Evolutionary conservation across 1,140 invertebrate genomes (phyloP), one percentile per base, ranked within the genome.

Genomic region (Heliconius nattereri): DNA sequence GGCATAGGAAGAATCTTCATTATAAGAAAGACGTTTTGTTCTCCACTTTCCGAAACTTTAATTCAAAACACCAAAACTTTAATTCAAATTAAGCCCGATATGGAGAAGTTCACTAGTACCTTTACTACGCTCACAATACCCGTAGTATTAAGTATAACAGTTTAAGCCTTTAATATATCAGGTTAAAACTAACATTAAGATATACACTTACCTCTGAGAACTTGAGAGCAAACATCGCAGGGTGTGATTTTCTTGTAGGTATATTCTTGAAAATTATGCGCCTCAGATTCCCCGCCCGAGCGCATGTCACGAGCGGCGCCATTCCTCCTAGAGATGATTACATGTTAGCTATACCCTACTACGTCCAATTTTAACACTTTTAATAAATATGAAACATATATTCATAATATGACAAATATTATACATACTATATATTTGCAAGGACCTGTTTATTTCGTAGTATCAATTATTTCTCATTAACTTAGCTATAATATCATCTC

Each of bases 181-280:
- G n/a, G 7, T 23, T 57, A 23, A 57, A 29, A 66, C 20, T 29
- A 13, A 66, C 60, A 66, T 66, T 29, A 29, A 72, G 29, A 72
- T 72, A 71, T 72, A 37, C 32, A 75, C 94, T 95, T 95, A 98
- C 97, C 97, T 95, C 98, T 96, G 29, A 98, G 95, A 60, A 99
- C 97, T 95, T 98, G 98, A 49, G 97, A 98, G 92, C 98, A 99
- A 76, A 98, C 96, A 93, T 99, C 98, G 92, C 98, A 99, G 8
- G 98, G 98, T 20, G 98, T 98, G 84, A 99, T 98, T 94, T 98
- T 99, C 93, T 98, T 98, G 92, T 98, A 99, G 3, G 98, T 99
- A 91, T 99, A 98, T 91, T 99, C 98, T 92, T 98, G 97, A 95
- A 98, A 98, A 84, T 97, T 96, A 92, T 99, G 98, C 54, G 95